Conservation (phyloP, 1,140 invertebrate genomes). For the Manduca sexta region DNA sequence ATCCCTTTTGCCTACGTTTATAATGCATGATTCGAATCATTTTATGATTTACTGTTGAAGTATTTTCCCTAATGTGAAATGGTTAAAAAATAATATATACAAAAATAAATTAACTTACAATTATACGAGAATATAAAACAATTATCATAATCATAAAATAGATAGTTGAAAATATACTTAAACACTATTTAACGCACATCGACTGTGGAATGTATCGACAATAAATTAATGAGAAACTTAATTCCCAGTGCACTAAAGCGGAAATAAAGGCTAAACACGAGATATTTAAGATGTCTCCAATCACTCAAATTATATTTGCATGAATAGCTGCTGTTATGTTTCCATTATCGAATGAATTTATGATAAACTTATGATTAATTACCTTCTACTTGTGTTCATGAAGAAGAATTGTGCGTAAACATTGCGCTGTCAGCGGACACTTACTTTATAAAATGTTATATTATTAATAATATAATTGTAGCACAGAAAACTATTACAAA, state of each 20-base stretch:
- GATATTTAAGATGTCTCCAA: no score
- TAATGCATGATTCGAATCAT: conserved; percentile 34
- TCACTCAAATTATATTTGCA: no score
- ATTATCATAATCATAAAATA: conserved; percentile 7
- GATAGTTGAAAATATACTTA: conserved; percentile 9
- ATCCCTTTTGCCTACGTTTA: conserved; percentile 37
- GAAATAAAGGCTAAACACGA: background rate
- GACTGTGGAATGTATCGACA: conserved; percentile 28
- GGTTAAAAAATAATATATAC: background rate
- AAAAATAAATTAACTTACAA: background rate
- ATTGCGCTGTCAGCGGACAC: background rate
- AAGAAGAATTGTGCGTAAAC: conserved; percentile 6
- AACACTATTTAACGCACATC: conserved; percentile 16
- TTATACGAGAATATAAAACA: background rate
- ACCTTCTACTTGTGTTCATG: no score
- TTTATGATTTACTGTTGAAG: conserved; percentile 9
- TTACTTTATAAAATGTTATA: background rate
- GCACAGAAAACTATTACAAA: conserved; percentile 15
- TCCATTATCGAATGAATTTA: no score
- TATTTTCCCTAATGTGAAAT: background rate
- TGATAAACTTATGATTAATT: no score
- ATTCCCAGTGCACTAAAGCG: conserved; percentile 18
- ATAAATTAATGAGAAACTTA: conserved; percentile 15
- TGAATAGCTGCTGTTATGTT: no score
- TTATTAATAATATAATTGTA: conserved; percentile 1